These are phyloP conservation scores for Diloba caeruleocephala DNA, from an alignment of 2,888 invertebrate genomes.

Conservation along the genomic window DNA sequence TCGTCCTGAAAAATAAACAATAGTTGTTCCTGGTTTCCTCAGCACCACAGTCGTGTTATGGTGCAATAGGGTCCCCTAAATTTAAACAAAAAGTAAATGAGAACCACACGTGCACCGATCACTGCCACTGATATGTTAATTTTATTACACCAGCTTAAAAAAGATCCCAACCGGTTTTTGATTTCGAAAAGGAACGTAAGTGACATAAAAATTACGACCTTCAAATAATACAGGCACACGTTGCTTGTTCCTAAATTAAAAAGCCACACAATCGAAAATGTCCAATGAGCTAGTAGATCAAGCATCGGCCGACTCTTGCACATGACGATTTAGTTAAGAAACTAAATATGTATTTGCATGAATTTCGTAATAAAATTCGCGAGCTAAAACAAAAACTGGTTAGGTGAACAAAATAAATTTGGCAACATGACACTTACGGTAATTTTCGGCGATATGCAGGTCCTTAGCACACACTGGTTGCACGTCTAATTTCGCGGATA, in stretches of 20 bases:
- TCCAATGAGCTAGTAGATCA: conserved; percentile 50
- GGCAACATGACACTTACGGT: conserved; percentile 74
- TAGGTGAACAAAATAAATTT: conserved; percentile 54
- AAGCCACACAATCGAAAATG: conserved; percentile 64
- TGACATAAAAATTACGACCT: conserved; percentile 83
- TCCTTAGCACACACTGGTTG: conserved; percentile 71
- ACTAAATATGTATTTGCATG: conserved; percentile 63
- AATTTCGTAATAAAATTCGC: conserved; percentile 58
- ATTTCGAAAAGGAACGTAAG: conserved; percentile 83
- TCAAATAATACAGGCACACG: conserved; percentile 60
- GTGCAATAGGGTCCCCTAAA: conserved; percentile 58
- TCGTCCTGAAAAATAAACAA: not conserved
- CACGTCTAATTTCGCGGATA: conserved; percentile 61
- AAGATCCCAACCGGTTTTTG: conserved; percentile 83
- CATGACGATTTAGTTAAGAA: conserved; percentile 56
- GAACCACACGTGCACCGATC: conserved; percentile 73
- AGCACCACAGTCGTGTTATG: conserved; percentile 15
- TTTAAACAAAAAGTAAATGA: conserved; percentile 52
- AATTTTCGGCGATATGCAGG: conserved; percentile 64
- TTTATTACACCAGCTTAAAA: conserved; percentile 85
- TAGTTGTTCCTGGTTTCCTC: conserved; percentile 1
- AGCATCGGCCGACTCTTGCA: conserved; percentile 44
- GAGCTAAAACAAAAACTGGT: conserved; percentile 58
- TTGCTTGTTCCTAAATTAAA: conserved; percentile 62
- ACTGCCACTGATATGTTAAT: conserved; percentile 82